Conservation (phyloP, 1,140 invertebrate species). For the Calephelis nemesis region DNA sequence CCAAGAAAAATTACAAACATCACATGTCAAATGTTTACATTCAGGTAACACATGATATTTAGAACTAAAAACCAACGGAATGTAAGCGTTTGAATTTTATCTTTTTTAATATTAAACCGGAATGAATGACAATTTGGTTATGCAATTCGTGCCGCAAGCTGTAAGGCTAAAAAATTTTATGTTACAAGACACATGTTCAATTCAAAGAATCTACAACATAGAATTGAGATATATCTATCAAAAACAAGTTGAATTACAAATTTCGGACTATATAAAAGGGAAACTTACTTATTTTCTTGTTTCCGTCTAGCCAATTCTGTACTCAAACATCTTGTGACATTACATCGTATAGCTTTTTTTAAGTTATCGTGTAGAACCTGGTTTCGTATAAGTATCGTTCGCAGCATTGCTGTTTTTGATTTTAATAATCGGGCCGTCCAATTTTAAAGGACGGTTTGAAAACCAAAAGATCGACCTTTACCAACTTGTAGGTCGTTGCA, state of each 20-base stretch:
- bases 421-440: conserved; percentile 58
- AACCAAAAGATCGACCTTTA: conserved; percentile 72
- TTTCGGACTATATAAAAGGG: conserved; percentile 9
- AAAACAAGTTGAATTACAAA: not conserved
- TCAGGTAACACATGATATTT: not conserved
- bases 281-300: conserved; percentile 81
- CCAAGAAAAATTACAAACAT: conserved; percentile 1
- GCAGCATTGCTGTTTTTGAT: conserved; percentile 80
- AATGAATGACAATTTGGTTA: conserved; percentile 65
- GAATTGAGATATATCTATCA: not conserved
- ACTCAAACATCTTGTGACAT: conserved; percentile 80
- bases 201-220: not conserved
- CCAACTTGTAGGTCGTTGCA: conserved; percentile 72
- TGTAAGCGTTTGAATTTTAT: not conserved
- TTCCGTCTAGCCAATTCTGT: conserved; percentile 82
- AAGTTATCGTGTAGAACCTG: conserved; percentile 81
- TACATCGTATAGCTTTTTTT: conserved; percentile 79
- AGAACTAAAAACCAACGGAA: not conserved
- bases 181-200: conserved; percentile 3
- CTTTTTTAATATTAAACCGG: not conserved
- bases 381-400: conserved; percentile 83
- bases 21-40: conserved; percentile 6
- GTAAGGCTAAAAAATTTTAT: conserved; percentile 16
- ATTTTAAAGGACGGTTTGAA: conserved; percentile 61
- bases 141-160: conserved; percentile 50